phyloP scores from a whole-genome alignment of 1,140 invertebrate genomes.

The Tenebrio molitor region DNA sequence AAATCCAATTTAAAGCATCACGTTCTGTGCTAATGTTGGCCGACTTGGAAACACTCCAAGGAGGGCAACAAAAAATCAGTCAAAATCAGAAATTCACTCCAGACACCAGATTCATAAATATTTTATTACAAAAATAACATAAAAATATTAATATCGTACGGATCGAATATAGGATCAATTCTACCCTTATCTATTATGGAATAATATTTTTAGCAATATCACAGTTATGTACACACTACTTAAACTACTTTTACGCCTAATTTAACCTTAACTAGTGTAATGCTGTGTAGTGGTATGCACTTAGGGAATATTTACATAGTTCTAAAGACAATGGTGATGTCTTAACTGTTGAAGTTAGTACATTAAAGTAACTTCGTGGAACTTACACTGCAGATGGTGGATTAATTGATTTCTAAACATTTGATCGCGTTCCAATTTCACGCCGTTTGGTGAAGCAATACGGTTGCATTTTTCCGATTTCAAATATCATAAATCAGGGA shows the following conservation, averaged over 20 bases:
- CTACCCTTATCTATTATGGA: not conserved
- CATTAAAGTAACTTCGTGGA: not conserved
- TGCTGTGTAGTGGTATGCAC: conserved; percentile 8
- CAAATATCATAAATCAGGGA: not conserved
- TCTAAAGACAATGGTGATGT: not conserved
- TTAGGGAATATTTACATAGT: conserved; percentile 11
- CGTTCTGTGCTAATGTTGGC: not conserved
- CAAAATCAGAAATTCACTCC: not conserved
- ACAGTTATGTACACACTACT: conserved; percentile 52
- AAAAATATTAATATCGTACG: not conserved
- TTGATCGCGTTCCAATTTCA: not conserved
- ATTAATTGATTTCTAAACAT: conserved; percentile 3
- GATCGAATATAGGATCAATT: conserved; percentile 2
- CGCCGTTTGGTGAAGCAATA: not conserved
- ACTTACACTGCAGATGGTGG: not conserved
- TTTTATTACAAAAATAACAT: conserved; percentile 41
- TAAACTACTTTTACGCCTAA: not conserved
- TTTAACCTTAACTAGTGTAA: conserved; percentile 8
- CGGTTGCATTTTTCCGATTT: not conserved
- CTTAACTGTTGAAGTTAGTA: not conserved
- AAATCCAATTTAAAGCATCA: not conserved
- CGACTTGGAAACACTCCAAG: not conserved
- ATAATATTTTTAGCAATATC: conserved; percentile 43
- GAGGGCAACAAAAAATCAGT: not conserved
- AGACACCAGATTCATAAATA: conserved; percentile 6